phyloP scores from a whole-genome alignment of 2,888 invertebrate genomes.

The Morpho achilles region DNA sequence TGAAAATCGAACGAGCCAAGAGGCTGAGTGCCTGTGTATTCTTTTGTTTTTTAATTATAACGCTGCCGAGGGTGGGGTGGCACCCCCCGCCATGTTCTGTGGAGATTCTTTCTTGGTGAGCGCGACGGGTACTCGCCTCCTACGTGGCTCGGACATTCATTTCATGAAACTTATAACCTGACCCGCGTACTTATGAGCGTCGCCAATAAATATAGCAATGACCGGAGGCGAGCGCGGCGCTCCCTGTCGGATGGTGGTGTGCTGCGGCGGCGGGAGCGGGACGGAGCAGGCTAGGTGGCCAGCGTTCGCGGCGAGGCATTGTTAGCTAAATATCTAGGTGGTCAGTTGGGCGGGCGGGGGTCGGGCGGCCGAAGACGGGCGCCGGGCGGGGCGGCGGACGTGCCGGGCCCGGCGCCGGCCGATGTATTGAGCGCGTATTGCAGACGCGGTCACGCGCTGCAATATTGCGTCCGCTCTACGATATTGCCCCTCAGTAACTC shows the following conservation, averaged over 20 bases:
- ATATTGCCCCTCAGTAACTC: conserved; percentile 78
- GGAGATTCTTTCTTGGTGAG: conserved; percentile 75
- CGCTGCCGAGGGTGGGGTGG: conserved; percentile 60
- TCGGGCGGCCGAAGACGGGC: conserved; percentile 52
- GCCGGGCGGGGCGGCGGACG: conserved; percentile 65
- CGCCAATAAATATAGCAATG: conserved; percentile 79
- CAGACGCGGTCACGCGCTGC: conserved; percentile 80
- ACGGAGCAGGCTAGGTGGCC: conserved; percentile 47
- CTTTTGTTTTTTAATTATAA: conserved; percentile 80
- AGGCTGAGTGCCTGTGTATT: conserved; percentile 75
- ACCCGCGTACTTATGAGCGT: conserved; percentile 79
- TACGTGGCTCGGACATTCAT: conserved; percentile 77
- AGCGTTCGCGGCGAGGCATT: conserved; percentile 65
- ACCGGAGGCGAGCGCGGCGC: conserved; percentile 61
- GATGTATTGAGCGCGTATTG: conserved; percentile 80
- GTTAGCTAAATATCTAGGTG: conserved; percentile 79
- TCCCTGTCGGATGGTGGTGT: conserved; percentile 53
- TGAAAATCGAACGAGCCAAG: conserved; percentile 64
- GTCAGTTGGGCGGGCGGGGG: conserved; percentile 56
- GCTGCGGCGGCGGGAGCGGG: conserved; percentile 53
- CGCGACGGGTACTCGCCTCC: conserved; percentile 63
- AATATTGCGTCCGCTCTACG: conserved; percentile 77
- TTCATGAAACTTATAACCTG: conserved; percentile 78
- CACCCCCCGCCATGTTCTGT: conserved; percentile 56
- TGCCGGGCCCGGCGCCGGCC: conserved; percentile 71